Conservation (phyloP, 2,797 vertebrate species). For the Benthosema pterotum region DNA sequence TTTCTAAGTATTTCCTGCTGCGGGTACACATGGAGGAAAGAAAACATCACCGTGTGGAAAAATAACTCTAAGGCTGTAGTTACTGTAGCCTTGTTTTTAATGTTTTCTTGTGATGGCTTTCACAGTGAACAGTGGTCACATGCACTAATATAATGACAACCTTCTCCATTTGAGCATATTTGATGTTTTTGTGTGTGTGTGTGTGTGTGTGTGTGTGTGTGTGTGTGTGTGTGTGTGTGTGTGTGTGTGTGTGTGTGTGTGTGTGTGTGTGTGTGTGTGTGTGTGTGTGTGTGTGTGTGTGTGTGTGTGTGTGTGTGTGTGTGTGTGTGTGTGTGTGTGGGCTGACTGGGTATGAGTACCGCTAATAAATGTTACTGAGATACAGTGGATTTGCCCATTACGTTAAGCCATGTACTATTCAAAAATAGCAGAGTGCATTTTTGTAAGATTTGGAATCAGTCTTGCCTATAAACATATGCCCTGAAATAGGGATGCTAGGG, state of each 20-base stretch:
- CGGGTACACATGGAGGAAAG: conserved; percentile 36
- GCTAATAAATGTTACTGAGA: too few relatives aligned
- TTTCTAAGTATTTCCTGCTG: conserved; percentile 60
- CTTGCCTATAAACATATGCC: too few relatives aligned
- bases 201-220: background rate
- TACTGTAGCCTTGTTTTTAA: conserved; percentile 2
- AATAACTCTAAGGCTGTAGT: conserved; percentile 10
- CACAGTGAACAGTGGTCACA: background rate
- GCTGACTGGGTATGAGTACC: background rate
- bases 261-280: background rate
- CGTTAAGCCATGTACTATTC: background rate
- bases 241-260: background rate
- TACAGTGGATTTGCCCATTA: background rate
- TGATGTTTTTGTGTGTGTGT: background rate
- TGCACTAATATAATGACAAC: background rate
- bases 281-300: background rate
- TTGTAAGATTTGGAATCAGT: too few relatives aligned
- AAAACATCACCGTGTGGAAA: conserved; percentile 41
- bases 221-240: background rate
- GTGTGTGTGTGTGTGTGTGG: background rate
- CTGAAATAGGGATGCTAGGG: too few relatives aligned
- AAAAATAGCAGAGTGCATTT: background rate
- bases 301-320: background rate
- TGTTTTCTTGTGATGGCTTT: conserved; percentile 28
- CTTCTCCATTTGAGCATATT: too few relatives aligned